These are phyloP conservation scores for Pelecanoides urinatrix DNA, from an alignment of 2,113 vertebrate species.

Conservation along the genomic window DNA sequence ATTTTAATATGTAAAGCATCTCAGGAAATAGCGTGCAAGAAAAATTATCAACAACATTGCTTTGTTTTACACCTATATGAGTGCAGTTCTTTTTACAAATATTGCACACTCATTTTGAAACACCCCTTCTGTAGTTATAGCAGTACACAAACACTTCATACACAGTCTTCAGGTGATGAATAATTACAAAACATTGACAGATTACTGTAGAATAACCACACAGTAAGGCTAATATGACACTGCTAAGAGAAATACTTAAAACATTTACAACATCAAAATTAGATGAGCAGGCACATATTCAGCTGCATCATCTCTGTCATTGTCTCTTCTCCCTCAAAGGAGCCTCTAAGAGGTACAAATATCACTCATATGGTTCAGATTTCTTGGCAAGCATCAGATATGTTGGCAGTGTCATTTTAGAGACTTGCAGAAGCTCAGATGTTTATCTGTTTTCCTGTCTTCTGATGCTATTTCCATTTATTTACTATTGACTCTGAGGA, in stretches of 20 bases:
- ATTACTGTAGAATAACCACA: background rate
- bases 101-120: background rate
- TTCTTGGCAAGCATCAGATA: background rate
- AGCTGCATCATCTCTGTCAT: background rate
- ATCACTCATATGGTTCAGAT: background rate
- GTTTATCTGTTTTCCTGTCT: background rate
- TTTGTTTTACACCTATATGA: background rate
- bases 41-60: background rate
- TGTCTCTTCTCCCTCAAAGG: background rate
- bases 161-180: background rate
- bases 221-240: background rate
- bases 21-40: background rate
- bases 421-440: background rate
- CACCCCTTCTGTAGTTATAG: background rate
- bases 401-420: background rate
- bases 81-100: background rate
- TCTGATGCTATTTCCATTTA: conserved; percentile 12
- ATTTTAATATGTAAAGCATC: background rate
- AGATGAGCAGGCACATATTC: background rate
- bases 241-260: background rate
- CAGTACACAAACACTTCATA: background rate
- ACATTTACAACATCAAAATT: background rate
- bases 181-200: background rate
- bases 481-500: background rate
- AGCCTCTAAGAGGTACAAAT: background rate